Conservation (phyloP, 1,140 invertebrate species). For the Drusus annulatus region DNA sequence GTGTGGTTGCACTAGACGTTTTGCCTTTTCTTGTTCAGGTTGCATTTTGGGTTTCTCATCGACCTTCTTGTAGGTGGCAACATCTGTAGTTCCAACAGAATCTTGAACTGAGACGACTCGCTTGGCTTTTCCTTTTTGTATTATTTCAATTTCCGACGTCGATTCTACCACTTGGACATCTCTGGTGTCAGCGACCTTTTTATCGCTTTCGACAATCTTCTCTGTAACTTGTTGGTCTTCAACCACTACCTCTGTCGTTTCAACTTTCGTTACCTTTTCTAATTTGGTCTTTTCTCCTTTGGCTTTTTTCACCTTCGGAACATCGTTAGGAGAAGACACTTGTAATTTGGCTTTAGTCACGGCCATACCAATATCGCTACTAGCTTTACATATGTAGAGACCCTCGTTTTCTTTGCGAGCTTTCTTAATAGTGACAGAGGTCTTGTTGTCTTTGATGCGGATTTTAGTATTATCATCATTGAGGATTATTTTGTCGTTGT, state of each 20-base stretch:
- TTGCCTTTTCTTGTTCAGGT: constrained; percentile 67
- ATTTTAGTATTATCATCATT: constrained; percentile 81
- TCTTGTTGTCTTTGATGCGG: constrained; percentile 81
- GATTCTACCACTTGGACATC: constrained; percentile 61
- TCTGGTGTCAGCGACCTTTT: constrained; percentile 52
- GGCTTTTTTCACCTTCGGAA: constrained; percentile 60
- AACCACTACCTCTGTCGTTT: constrained; percentile 48
- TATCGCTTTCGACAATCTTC: constrained; percentile 56
- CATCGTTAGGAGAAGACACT: constrained; percentile 67
- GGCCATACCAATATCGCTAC: constrained; percentile 86
- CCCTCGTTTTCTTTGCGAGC: constrained; percentile 83
- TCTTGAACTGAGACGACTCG: constrained; percentile 73
- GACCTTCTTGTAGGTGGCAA: constrained; percentile 76
- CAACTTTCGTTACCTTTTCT: constrained; percentile 65
- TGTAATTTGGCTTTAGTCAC: constrained; percentile 85
- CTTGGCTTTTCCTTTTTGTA: constrained; percentile 68
- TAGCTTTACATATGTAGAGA: constrained; percentile 88
- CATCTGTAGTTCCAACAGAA: constrained; percentile 74
- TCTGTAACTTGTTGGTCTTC: constrained; percentile 61
- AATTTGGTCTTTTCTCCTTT: constrained; percentile 66
- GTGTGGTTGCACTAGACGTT: constrained; percentile 70
- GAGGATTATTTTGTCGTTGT: constrained; percentile 85
- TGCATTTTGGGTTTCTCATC: constrained; percentile 70
- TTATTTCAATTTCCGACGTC: constrained; percentile 58
- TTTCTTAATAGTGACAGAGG: constrained; percentile 80